Conservation (phyloP, 2,888 invertebrate species). For the Copidosoma aretas region DNA sequence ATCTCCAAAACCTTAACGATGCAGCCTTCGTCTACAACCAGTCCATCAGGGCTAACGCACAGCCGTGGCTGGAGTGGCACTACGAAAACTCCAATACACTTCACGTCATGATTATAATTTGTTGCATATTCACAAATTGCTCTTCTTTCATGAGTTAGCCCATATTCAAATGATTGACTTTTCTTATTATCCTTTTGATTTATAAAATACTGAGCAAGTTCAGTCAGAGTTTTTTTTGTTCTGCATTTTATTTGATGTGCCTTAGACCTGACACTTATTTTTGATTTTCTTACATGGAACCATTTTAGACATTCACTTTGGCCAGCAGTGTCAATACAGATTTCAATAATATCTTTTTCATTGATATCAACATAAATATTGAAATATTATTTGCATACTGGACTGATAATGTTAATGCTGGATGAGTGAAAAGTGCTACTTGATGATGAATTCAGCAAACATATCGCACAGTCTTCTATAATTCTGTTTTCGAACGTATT, state of each 20-base stretch:
- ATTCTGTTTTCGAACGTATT: no score
- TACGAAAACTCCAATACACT: constrained; percentile 8
- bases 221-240: constrained; percentile 6
- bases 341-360: background rate
- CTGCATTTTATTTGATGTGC: constrained; percentile 35
- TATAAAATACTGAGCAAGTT: constrained; percentile 19
- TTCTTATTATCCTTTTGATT: background rate
- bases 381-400: no score
- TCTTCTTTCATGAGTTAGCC: constrained; percentile 30
- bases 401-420: no score
- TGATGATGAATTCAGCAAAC: no score
- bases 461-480: no score
- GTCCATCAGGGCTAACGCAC: constrained; percentile 39
- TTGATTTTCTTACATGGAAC: constrained; percentile 7
- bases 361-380: no score
- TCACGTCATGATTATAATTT: constrained; percentile 19
- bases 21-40: constrained; percentile 36
- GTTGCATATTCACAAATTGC: constrained; percentile 25
- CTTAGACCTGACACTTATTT: constrained; percentile 32
- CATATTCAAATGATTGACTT: constrained; percentile 27
- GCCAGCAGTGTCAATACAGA: no score
- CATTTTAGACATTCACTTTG: background rate
- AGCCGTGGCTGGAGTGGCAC: constrained; percentile 37
- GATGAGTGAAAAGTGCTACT: no score
- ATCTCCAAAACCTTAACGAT: constrained; percentile 38